Evolutionary conservation across 2,888 invertebrate species (phyloP).

Genomic region (Pollenia griseotomentosa): DNA sequence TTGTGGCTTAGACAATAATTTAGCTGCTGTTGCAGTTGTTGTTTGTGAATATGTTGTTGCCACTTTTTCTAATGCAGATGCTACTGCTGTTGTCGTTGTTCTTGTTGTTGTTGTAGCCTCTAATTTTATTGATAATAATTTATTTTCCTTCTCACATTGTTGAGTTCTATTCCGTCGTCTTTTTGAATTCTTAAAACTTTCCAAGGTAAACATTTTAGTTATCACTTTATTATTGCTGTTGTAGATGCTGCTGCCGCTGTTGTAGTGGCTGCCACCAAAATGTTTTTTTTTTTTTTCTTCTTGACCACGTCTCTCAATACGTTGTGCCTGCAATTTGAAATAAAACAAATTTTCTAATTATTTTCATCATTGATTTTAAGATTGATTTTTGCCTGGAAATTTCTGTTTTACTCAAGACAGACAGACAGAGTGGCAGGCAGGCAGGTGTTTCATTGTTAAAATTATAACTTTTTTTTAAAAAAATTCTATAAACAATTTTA

Average conservation of each 20-base stretch:
- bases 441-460: constrained; percentile 52
- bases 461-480: not conserved
- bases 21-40: constrained; percentile 43
- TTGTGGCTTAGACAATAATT: constrained; percentile 29
- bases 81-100: constrained; percentile 45
- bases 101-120: constrained; percentile 39
- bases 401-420: not conserved
- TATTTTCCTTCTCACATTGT: constrained; percentile 39
- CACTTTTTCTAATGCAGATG: constrained; percentile 41
- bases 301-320: constrained; percentile 8
- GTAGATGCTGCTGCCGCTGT: not conserved
- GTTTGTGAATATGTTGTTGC: constrained; percentile 27
- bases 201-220: constrained; percentile 67
- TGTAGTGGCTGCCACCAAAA: constrained; percentile 29
- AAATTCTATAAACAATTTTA: constrained; percentile 31
- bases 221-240: constrained; percentile 10
- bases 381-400: constrained; percentile 35
- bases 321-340: constrained; percentile 64
- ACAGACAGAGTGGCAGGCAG: not conserved
- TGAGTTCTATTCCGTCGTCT: constrained; percentile 58
- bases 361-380: constrained; percentile 14
- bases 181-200: constrained; percentile 57
- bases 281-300: not conserved
- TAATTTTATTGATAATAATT: constrained; percentile 42
- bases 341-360: constrained; percentile 42